Evolutionary conservation across 2,797 vertebrate species (phyloP).

Genomic region (Dermochelys coriacea): DNA sequence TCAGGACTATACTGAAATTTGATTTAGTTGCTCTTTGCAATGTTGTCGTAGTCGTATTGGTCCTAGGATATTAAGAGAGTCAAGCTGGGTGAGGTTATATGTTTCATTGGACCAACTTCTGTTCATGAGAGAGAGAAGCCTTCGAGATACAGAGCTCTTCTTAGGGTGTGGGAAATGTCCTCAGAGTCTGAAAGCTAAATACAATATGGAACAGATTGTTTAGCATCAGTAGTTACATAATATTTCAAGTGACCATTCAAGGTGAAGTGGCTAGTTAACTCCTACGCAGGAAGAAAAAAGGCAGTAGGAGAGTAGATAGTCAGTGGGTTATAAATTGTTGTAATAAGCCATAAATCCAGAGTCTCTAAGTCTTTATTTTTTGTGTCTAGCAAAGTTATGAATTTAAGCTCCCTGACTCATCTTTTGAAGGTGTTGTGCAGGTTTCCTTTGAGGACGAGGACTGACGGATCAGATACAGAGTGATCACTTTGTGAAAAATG

Average conservation of each 20-base stretch:
- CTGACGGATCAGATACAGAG: background rate
- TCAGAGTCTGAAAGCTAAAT: background rate
- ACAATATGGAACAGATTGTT: background rate
- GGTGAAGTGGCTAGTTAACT: background rate
- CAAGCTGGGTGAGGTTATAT: background rate
- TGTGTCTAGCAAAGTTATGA: background rate
- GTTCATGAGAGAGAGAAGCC: background rate
- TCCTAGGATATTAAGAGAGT: background rate
- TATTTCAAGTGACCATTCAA: background rate
- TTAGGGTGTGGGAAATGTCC: background rate
- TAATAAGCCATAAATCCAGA: background rate
- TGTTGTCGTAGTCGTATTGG: background rate
- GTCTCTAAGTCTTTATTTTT: background rate
- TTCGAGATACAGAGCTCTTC: background rate
- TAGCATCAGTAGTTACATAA: background rate
- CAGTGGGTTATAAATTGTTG: background rate
- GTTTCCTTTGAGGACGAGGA: background rate
- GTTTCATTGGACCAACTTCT: background rate
- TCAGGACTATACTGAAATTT: background rate
- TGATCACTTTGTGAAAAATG: background rate
- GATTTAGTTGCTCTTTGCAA: background rate
- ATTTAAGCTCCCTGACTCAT: background rate
- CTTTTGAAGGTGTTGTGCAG: background rate
- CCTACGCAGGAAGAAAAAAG: background rate
- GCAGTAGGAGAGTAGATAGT: background rate